These are phyloP conservation scores for Ceramica pisi DNA, from an alignment of 2,888 invertebrate genomes.

Conservation along the genomic window DNA sequence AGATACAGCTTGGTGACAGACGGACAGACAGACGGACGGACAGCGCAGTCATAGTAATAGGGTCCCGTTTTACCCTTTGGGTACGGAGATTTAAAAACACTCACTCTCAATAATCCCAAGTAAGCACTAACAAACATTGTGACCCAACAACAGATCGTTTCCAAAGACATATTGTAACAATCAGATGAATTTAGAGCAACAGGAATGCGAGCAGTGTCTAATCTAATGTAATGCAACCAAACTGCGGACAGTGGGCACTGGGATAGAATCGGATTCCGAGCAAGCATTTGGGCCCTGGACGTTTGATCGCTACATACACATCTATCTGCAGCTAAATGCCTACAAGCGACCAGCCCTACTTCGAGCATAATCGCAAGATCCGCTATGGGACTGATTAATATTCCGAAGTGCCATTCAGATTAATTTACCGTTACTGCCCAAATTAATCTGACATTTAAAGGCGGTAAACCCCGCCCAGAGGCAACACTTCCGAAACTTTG, in stretches of 20 bases:
- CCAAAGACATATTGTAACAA: slow-evolving; percentile 58
- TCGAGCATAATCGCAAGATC: slow-evolving; percentile 52
- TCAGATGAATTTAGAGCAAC: slow-evolving; percentile 66
- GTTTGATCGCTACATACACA: slow-evolving; percentile 68
- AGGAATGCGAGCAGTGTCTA: slow-evolving; percentile 85
- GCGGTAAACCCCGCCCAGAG: slow-evolving; percentile 65
- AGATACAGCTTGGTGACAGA: too few species aligned
- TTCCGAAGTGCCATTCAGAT: slow-evolving; percentile 72
- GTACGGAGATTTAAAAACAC: too few species aligned
- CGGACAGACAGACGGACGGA: too few species aligned
- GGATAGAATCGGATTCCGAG: slow-evolving; percentile 85
- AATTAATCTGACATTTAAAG: slow-evolving; percentile 78
- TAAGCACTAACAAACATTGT: slow-evolving; percentile 9
- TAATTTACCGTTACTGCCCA: slow-evolving; percentile 71
- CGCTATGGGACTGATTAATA: slow-evolving; percentile 69
- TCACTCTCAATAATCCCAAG: neutral
- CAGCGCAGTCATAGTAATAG: too few species aligned
- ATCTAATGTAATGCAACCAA: slow-evolving; percentile 87
- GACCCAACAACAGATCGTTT: slow-evolving; percentile 21
- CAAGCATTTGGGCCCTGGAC: slow-evolving; percentile 80
- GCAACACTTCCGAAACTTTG: slow-evolving; percentile 41
- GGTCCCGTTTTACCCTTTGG: too few species aligned
- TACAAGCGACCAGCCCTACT: slow-evolving; percentile 46
- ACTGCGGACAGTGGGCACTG: slow-evolving; percentile 79
- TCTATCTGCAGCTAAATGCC: slow-evolving; percentile 58